Conservation (phyloP, 1,140 invertebrate genomes). For the Drosophila chauvacae region DNA sequence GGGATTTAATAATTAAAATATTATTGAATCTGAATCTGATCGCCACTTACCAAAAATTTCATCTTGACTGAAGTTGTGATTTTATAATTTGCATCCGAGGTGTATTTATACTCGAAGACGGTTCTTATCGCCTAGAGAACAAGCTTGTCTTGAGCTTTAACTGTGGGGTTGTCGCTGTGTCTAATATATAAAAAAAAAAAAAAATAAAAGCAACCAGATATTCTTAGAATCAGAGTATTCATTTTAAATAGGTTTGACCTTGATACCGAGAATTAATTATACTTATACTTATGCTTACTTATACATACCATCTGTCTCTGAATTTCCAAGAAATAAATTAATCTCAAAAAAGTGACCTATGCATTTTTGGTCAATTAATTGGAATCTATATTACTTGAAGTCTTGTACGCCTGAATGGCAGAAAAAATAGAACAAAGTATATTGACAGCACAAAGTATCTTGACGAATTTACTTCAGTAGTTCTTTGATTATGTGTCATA, state of each 20-base stretch:
- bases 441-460: too few relatives aligned
- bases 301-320: background rate
- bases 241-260: background rate
- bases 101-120: background rate
- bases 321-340: background rate
- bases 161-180: background rate
- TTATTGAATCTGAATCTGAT: too few relatives aligned
- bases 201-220: background rate
- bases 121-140: background rate
- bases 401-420: too few relatives aligned
- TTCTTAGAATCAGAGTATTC: background rate
- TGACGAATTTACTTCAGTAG: too few relatives aligned
- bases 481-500: too few relatives aligned
- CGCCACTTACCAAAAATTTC: slow-evolving; percentile 3
- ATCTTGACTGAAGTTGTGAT: background rate
- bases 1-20: background rate
- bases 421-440: too few relatives aligned
- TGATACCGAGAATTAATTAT: background rate
- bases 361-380: too few relatives aligned
- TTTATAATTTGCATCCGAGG: too few relatives aligned
- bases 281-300: too few relatives aligned
- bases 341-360: too few relatives aligned
- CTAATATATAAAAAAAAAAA: background rate
- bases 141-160: background rate
- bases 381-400: too few relatives aligned